Percentiles rank a stretch among this genome's conserved stretches.
phyloP scores from a whole-genome alignment of 2,797 vertebrate genomes.

The Bradypus variegatus region DNA sequence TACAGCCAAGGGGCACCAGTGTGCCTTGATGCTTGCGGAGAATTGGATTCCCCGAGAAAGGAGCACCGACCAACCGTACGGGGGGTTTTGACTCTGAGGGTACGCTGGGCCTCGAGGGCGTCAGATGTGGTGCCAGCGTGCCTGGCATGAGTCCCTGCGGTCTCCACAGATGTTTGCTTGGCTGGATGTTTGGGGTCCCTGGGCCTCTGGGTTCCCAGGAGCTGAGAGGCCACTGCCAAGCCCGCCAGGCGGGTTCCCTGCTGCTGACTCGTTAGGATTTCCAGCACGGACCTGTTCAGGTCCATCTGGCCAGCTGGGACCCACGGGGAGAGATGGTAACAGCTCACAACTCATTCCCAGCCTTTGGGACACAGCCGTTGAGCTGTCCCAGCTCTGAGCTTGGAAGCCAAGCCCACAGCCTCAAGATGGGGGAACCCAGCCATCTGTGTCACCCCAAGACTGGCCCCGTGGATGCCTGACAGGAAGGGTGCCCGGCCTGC shows the following conservation, averaged over 20 bases:
- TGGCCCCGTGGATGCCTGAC: neutral
- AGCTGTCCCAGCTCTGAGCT: neutral
- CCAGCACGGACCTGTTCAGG: neutral
- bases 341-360: fast-evolving
- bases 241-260: neutral
- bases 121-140: neutral
- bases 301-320: neutral
- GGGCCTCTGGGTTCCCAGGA: neutral
- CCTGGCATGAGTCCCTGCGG: neutral
- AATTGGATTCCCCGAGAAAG: fast-evolving
- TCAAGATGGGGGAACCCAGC: fast-evolving
- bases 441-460: neutral
- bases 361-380: fast-evolving
- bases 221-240: neutral
- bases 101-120: fast-evolving
- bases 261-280: neutral
- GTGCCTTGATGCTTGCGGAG: neutral
- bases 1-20: fast-evolving
- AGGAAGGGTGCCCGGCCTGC: neutral
- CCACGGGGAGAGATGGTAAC: neutral
- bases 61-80: fast-evolving
- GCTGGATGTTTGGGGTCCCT: neutral
- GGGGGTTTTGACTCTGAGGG: neutral
- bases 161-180: fast-evolving
- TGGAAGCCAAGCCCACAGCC: neutral